A percentile compares a stretch with the other conserved stretches of the same genome.
These are phyloP conservation scores for Formica exsecta DNA, from an alignment of 1,140 invertebrate species.

Conservation along the genomic window DNA sequence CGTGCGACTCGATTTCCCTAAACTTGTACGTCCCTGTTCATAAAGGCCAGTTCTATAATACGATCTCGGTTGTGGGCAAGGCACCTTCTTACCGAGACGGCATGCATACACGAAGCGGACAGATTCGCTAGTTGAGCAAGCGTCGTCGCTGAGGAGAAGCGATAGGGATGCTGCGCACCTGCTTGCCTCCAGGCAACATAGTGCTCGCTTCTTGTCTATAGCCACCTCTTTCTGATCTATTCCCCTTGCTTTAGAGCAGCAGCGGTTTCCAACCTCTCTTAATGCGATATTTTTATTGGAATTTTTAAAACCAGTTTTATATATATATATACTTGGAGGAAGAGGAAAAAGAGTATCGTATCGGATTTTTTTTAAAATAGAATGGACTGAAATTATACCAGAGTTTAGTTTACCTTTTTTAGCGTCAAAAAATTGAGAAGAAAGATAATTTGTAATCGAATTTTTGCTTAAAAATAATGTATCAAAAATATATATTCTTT, in stretches of 20 bases:
- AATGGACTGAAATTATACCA: too few species aligned
- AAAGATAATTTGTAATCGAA: too few species aligned
- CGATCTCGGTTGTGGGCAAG: slow-evolving; percentile 32
- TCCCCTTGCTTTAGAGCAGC: slow-evolving; percentile 57
- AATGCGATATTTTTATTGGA: slow-evolving; percentile 37
- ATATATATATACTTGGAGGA: too few species aligned
- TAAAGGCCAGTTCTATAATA: slow-evolving; percentile 37
- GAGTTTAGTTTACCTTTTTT: too few species aligned
- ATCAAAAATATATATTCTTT: too few species aligned
- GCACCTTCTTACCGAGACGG: slow-evolving; percentile 47
- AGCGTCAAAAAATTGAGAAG: too few species aligned
- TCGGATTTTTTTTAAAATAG: too few species aligned
- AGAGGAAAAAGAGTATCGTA: too few species aligned
- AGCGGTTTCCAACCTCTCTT: slow-evolving; percentile 57
- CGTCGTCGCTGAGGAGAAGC: slow-evolving; percentile 55
- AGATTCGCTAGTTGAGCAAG: slow-evolving; percentile 47
- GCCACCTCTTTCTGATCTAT: slow-evolving; percentile 63
- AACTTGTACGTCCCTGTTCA: slow-evolving; percentile 32
- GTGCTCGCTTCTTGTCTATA: slow-evolving; percentile 66
- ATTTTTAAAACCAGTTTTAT: slow-evolving; percentile 48
- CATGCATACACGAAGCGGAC: slow-evolving; percentile 49
- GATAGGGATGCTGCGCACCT: slow-evolving; percentile 79
- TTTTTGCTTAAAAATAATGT: too few species aligned
- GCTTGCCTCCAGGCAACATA: slow-evolving; percentile 76
- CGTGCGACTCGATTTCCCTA: slow-evolving; percentile 32